Conservation (phyloP, 2,797 vertebrate genomes). For the Thamnophis elegans region DNA sequence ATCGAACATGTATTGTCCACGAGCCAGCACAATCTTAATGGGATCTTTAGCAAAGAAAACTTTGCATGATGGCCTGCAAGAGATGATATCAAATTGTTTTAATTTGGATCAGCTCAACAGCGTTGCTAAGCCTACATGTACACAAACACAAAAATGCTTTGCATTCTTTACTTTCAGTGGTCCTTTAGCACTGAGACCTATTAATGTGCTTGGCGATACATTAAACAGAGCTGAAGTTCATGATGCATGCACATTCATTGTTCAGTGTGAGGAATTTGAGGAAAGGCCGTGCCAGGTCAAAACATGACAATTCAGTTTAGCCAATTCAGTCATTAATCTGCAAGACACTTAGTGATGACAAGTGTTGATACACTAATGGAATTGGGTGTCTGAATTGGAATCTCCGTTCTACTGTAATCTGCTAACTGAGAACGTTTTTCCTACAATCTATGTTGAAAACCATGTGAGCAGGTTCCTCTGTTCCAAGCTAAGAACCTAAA, state of each 20-base stretch:
- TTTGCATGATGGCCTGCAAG: constrained; percentile 90
- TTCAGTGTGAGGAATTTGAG: not conserved
- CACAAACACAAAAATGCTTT: not conserved
- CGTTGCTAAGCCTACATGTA: not conserved
- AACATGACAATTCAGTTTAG: not conserved
- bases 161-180: not conserved
- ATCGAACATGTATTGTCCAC: constrained; percentile 93
- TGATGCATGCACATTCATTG: not conserved
- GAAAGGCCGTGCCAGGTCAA: not conserved
- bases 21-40: constrained; percentile 89
- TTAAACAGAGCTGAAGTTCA: not conserved
- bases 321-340: not conserved
- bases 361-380: not conserved
- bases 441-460: not conserved
- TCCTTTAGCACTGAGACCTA: not conserved
- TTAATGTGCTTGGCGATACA: not conserved
- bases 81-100: constrained; percentile 35
- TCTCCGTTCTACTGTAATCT: not conserved
- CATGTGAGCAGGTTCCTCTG: not conserved
- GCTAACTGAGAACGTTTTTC: not conserved
- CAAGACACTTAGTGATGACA: not conserved
- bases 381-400: not conserved
- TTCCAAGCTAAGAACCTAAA: not conserved
- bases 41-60: constrained; percentile 94
- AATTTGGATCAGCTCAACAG: not conserved